Percentiles rank a stretch among this genome's conserved stretches.
These are phyloP conservation scores for Callyntrura guangdongensis DNA, from an alignment of 2,888 invertebrate species.

Conservation along the genomic window DNA sequence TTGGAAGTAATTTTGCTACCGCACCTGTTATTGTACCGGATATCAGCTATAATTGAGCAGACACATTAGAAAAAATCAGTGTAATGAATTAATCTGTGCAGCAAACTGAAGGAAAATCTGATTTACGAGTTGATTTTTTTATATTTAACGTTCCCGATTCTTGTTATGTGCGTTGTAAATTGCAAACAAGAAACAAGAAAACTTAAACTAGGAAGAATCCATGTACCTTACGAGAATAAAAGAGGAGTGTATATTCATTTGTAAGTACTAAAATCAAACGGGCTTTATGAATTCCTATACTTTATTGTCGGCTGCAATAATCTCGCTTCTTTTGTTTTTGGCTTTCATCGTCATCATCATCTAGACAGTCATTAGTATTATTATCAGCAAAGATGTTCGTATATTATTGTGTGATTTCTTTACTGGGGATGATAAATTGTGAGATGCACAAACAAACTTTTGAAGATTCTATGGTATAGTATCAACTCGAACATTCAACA, in stretches of 20 bases:
- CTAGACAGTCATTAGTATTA: neutral
- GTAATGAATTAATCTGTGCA: conserved; percentile 22
- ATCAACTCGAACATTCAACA: neutral
- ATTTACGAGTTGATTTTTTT: conserved; percentile 23
- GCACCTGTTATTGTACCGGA: neutral
- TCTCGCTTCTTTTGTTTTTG: conserved; percentile 48
- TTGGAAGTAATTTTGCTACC: neutral
- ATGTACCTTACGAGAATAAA: neutral
- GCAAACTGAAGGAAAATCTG: neutral
- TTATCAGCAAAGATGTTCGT: conserved; percentile 49
- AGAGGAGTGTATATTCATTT: neutral
- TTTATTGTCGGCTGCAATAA: conserved; percentile 56
- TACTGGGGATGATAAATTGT: conserved; percentile 43
- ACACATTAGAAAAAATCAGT: neutral
- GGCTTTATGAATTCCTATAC: conserved; percentile 9
- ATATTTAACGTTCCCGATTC: neutral
- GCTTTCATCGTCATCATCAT: conserved; percentile 34
- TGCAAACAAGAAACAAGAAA: neutral
- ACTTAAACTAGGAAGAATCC: neutral
- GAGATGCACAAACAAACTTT: conserved; percentile 30
- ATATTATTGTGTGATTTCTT: conserved; percentile 34
- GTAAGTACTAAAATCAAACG: neutral
- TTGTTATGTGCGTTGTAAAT: neutral
- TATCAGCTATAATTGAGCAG: neutral
- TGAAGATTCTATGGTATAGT: conserved; percentile 18